A percentile compares a stretch with the other conserved stretches of the same genome.
These are phyloP conservation scores for Zalophus californianus DNA, from an alignment of 2,797 vertebrate genomes.

Conservation along the genomic window DNA sequence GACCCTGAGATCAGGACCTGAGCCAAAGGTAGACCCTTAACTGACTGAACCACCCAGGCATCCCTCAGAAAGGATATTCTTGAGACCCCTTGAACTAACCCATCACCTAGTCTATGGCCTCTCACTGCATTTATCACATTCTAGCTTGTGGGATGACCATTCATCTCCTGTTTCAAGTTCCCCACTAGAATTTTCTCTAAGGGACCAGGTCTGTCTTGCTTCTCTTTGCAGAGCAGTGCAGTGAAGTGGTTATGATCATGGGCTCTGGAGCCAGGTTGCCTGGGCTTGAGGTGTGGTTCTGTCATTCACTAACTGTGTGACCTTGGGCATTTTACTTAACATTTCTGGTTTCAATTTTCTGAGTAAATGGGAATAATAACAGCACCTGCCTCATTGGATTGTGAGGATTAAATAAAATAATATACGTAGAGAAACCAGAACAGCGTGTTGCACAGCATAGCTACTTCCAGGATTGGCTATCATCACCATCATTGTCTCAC, in stretches of 20 bases:
- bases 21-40: too few relatives aligned
- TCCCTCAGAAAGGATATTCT: neutral
- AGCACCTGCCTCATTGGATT: neutral
- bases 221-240: neutral
- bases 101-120: too few relatives aligned
- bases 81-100: neutral
- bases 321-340: neutral
- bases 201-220: neutral
- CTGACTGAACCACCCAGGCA: too few relatives aligned
- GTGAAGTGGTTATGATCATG: neutral
- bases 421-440: neutral
- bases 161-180: neutral
- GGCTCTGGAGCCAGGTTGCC: neutral
- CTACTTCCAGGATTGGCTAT: neutral
- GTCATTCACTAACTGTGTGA: neutral
- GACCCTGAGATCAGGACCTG: too few relatives aligned
- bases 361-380: neutral
- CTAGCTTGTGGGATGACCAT: neutral
- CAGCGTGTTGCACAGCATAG: neutral
- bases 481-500: neutral
- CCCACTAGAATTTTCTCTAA: neutral
- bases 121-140: too few relatives aligned
- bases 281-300: neutral
- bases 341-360: neutral
- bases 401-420: neutral